These are phyloP conservation scores for Falco cherrug DNA, from an alignment of 2,797 vertebrate genomes.

Conservation along the genomic window DNA sequence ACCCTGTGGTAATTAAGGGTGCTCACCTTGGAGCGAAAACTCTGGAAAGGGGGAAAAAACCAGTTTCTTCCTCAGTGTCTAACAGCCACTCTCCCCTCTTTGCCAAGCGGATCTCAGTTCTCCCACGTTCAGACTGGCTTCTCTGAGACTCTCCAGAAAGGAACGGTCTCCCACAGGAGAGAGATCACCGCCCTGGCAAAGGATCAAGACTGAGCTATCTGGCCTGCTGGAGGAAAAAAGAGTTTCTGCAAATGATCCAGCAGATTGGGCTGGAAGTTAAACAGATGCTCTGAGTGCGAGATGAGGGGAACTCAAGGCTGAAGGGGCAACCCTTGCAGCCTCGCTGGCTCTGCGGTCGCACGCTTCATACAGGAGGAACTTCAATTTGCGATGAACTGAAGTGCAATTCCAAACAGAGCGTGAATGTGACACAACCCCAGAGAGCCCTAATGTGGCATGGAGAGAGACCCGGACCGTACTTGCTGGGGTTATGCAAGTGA, in stretches of 20 bases:
- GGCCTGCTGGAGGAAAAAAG: not conserved
- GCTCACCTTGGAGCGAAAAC: not conserved
- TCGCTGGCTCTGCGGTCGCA: not conserved
- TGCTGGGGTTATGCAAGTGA: not conserved
- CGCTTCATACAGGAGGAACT: not conserved
- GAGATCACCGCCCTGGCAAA: not conserved
- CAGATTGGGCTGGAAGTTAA: not conserved
- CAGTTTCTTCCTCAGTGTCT: not conserved
- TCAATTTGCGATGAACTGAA: not conserved
- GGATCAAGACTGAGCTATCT: not conserved
- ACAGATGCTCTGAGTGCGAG: not conserved
- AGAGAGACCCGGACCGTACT: not conserved
- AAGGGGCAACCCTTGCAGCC: not conserved
- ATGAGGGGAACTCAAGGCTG: not conserved
- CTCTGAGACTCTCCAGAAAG: not conserved
- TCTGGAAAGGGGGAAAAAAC: not conserved
- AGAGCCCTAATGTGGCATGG: not conserved
- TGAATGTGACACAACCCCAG: not conserved
- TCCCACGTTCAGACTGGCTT: not conserved
- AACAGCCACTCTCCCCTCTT: not conserved
- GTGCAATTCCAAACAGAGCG: not conserved
- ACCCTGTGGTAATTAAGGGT: not conserved
- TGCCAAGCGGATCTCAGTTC: not conserved
- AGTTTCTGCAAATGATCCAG: not conserved
- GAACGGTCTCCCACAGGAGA: not conserved